Percentiles rank a stretch among this genome's conserved stretches.
Conservation (phyloP, 2,888 invertebrate genomes). For the Parnassius apollo region DNA sequence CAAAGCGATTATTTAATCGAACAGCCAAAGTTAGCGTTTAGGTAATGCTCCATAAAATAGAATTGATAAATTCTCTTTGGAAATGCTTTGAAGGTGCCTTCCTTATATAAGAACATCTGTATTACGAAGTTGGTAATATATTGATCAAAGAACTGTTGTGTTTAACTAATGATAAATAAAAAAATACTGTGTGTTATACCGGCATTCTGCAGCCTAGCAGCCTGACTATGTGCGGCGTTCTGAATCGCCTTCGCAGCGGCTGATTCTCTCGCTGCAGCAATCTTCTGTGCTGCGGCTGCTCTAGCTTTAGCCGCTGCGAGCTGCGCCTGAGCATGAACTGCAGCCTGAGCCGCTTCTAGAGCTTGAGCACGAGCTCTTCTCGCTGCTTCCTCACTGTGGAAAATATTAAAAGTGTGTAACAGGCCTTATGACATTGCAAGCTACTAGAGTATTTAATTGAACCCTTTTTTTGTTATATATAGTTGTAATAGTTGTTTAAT, state of each 20-base stretch:
- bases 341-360: conserved; percentile 83
- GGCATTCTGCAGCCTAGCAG: conserved; percentile 85
- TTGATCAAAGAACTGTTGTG: background rate
- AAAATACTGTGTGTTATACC: conserved; percentile 52
- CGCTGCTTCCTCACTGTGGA: conserved; percentile 82
- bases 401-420: no score
- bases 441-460: no score
- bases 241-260: conserved; percentile 87
- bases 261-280: conserved; percentile 86
- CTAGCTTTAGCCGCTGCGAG: conserved; percentile 86
- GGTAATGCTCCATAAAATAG: no score
- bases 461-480: no score
- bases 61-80: no score
- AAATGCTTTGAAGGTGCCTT: no score
- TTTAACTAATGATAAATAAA: background rate
- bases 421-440: no score
- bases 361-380: conserved; percentile 85
- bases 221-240: conserved; percentile 85
- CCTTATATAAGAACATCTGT: no score
- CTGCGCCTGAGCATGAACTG: conserved; percentile 85
- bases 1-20: no score
- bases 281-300: conserved; percentile 86
- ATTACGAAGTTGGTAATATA: background rate
- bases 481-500: no score
- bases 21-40: no score